A percentile compares a stretch with the other conserved stretches of the same genome.
These are phyloP conservation scores for Acrobasis suavella DNA, from an alignment of 2,888 invertebrate genomes.

Conservation along the genomic window DNA sequence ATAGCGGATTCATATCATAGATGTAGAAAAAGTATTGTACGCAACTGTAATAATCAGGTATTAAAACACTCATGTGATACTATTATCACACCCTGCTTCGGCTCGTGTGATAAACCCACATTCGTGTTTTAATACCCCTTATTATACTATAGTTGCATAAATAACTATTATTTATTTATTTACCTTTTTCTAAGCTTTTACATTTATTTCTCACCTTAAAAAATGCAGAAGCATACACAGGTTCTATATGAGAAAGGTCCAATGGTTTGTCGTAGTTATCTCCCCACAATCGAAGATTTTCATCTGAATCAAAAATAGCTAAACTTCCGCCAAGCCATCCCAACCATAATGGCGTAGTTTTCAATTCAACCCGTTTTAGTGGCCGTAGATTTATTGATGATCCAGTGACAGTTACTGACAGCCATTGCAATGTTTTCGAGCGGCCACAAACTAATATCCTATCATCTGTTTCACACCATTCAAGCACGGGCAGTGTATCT, in stretches of 20 bases:
- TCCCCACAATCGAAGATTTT: conserved; percentile 94
- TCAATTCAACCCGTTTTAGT: conserved; percentile 87
- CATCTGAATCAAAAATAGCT: conserved; percentile 92
- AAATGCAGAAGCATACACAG: conserved; percentile 94
- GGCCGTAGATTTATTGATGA: conserved; percentile 79
- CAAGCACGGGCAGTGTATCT: conserved; percentile 92
- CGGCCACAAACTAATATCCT: conserved; percentile 95
- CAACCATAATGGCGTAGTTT: conserved; percentile 84
- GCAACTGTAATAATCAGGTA: too few species aligned
- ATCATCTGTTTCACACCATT: conserved; percentile 89
- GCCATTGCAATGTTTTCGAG: conserved; percentile 92
- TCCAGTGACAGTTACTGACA: conserved; percentile 84
- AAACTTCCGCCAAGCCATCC: conserved; percentile 90
- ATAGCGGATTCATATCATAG: too few species aligned
- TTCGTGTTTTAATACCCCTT: too few species aligned
- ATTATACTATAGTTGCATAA: too few species aligned
- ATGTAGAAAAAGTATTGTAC: too few species aligned
- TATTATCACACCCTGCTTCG: too few species aligned
- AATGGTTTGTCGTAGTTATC: conserved; percentile 93
- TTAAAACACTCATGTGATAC: too few species aligned
- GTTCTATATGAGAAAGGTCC: conserved; percentile 90
- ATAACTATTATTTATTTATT: too few species aligned
- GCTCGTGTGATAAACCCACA: too few species aligned
- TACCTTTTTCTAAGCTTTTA: too few species aligned
- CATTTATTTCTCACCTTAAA: conserved; percentile 83